Evolutionary conservation across 2,797 vertebrate genomes (phyloP), one percentile per base, ranked within the genome.

Genomic region (Corythornis leucogaster): DNA sequence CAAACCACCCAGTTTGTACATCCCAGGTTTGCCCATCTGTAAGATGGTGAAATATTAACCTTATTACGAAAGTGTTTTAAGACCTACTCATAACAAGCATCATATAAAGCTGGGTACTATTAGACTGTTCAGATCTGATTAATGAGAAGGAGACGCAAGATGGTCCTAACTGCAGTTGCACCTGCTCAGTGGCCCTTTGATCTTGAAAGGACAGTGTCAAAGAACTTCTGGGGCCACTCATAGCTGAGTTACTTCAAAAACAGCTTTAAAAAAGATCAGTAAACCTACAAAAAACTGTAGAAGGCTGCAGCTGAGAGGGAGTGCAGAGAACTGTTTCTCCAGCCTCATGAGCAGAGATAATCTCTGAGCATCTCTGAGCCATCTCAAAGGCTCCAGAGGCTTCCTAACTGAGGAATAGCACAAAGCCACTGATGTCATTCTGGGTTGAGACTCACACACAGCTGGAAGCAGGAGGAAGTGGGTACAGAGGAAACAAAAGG

Each of bases 141-240:
- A 18, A 16, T 7, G 30, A 54, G n/a, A 53, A 25, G 12, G 28
- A 48, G 35, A 14, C 18, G 8, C 11, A 30, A 59, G 59, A 25
- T 5, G 19, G 19, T 31, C 40, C n/a, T 30, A 35, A 42, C 26
- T 40, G 48, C 33, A 24, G n/a, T 61, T 50, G 15, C 25, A 67
- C 28, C 26, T 61, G 19, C 63, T 40, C 3, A 3, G 15, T 17
- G 20, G 7, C 48, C 30, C 12, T 40, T 40, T 25, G n/a, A 13
- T 8, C 28, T 8, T 51, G 24, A 5, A n/a, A 59, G 40, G 24
- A 11, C 0, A 1, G 6, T 1, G 6, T 5, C 12, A 21, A 19
- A 33, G 26, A 46, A 11, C 6, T 11, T 3, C 25, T 3, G 7
- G 38, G 57, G 48, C 2, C 11, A 2, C 53, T 67, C 50, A 48